Percentiles rank a stretch among this genome's conserved stretches.
These are phyloP conservation scores for Patiria miniata DNA, from an alignment of 35 echinoderm and acorn worm species.

Conservation along the genomic window DNA sequence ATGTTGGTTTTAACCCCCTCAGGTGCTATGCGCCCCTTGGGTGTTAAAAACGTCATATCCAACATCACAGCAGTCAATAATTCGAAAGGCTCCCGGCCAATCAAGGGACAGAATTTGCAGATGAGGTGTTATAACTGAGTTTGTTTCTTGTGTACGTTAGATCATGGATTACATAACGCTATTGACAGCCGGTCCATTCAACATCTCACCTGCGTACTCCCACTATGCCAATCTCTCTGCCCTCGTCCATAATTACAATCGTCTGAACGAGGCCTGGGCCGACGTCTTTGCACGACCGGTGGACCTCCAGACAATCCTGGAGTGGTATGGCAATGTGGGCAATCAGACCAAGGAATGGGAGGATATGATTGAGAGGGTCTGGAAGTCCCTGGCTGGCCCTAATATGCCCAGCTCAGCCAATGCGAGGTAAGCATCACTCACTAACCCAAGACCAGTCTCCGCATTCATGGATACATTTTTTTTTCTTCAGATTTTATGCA, in stretches of 20 bases:
- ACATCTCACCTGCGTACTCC: background rate
- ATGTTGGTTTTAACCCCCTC: too few species aligned
- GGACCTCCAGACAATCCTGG: slow-evolving; percentile 11
- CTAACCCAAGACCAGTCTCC: too few species aligned
- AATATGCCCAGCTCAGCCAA: background rate
- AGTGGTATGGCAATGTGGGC: background rate
- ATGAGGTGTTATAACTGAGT: too few species aligned
- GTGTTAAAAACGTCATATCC: too few species aligned
- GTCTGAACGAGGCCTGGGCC: background rate
- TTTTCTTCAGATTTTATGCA: too few species aligned
- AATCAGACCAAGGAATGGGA: background rate
- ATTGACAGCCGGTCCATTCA: background rate
- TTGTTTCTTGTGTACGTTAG: too few species aligned
- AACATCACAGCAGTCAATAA: too few species aligned
- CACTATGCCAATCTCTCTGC: slow-evolving; percentile 31
- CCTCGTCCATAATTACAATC: background rate
- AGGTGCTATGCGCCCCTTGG: too few species aligned
- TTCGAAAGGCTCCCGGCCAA: too few species aligned
- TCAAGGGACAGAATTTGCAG: too few species aligned
- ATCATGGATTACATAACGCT: too few species aligned
- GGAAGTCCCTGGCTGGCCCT: background rate
- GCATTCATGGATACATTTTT: too few species aligned
- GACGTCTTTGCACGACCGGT: background rate
- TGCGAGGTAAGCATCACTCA: background rate
- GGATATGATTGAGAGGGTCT: background rate